Conservation (phyloP, 2,797 vertebrate genomes). For the Enteromius radiatus region DNA sequence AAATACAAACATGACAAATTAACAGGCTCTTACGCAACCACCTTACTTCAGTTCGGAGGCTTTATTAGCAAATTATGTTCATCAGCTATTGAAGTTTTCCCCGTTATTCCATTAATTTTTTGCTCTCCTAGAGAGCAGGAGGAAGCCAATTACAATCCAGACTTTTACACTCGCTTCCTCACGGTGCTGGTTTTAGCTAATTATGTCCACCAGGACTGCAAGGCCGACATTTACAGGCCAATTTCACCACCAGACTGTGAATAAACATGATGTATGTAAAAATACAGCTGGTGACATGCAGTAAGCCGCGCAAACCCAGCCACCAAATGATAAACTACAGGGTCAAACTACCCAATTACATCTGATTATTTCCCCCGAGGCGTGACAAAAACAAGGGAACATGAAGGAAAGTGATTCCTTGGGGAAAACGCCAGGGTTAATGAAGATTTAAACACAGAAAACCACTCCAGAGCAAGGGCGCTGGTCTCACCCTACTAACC, state of each 20-base stretch:
- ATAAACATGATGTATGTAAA: constrained; percentile 24
- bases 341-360: constrained; percentile 65
- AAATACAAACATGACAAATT: constrained; percentile 19
- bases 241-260: constrained; percentile 9
- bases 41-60: neutral
- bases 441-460: constrained; percentile 70
- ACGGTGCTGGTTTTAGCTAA: constrained; percentile 59
- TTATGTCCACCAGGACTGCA: constrained; percentile 60
- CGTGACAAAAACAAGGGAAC: constrained; percentile 36
- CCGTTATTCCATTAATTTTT: constrained; percentile 21
- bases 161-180: constrained; percentile 46
- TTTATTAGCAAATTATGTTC: constrained; percentile 44
- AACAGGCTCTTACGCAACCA: constrained; percentile 2
- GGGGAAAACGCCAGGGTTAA: constrained; percentile 69
- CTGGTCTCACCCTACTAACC: constrained; percentile 52
- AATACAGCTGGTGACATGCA: constrained; percentile 46
- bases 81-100: constrained; percentile 31
- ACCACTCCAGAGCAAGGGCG: constrained; percentile 32
- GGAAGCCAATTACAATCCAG: constrained; percentile 22
- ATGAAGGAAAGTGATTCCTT: constrained; percentile 55
- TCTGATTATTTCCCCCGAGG: constrained; percentile 65
- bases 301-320: constrained; percentile 34
- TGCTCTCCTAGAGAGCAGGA: neutral
- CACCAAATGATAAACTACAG: constrained; percentile 57
- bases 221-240: constrained; percentile 32